phyloP scores from a whole-genome alignment of 2,888 invertebrate genomes.

The Adineta ricciae region DNA sequence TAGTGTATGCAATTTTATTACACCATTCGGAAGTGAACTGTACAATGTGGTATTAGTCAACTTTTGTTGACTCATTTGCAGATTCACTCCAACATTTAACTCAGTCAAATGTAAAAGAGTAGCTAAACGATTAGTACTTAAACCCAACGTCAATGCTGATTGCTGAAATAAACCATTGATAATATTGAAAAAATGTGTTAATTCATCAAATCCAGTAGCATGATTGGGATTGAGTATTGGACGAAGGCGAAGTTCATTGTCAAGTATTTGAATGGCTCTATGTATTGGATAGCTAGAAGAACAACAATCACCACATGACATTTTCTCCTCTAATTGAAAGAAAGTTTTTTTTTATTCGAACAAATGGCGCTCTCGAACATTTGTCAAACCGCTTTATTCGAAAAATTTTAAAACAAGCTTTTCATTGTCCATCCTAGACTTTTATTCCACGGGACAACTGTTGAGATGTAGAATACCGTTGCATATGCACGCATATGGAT shows the following conservation, averaged over 20 bases:
- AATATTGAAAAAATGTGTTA: not conserved
- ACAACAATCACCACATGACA: not conserved
- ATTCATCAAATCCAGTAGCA: not conserved
- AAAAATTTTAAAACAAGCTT: not conserved
- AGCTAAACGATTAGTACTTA: not conserved
- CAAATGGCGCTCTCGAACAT: no score
- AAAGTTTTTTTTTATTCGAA: no score
- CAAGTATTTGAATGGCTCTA: not conserved
- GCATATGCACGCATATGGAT: not conserved
- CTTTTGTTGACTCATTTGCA: not conserved
- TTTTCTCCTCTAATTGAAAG: no score
- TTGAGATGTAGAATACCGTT: not conserved
- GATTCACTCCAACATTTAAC: not conserved
- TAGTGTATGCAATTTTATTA: not conserved
- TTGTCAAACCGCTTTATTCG: no score
- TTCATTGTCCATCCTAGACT: not conserved
- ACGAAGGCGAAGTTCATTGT: not conserved
- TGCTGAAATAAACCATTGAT: not conserved
- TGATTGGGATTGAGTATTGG: not conserved
- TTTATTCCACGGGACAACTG: not conserved
- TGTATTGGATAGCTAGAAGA: not conserved
- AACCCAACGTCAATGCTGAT: not conserved
- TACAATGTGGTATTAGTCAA: not conserved
- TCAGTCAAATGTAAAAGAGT: not conserved
- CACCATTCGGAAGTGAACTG: not conserved